Evolutionary conservation across 2,113 vertebrate genomes (phyloP).

Genomic region (Arvicanthis niloticus): DNA sequence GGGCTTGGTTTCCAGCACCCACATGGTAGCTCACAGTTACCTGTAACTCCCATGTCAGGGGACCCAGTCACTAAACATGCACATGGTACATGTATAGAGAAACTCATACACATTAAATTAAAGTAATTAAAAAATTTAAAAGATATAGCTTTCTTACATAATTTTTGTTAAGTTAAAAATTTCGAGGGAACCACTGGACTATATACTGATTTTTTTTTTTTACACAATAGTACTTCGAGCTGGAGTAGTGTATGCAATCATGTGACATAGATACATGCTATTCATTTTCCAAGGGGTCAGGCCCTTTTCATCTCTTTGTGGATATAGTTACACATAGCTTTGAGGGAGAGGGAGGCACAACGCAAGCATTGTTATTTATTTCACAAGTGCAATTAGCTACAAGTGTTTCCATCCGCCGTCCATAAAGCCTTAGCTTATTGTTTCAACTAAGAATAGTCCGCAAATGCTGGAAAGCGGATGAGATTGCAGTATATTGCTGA

Average conservation of each 20-base stretch:
- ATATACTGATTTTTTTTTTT: neutral
- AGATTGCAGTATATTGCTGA: neutral
- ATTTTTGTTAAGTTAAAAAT: conserved; percentile 1
- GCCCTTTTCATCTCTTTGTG: conserved; percentile 36
- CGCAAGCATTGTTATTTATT: conserved; percentile 6
- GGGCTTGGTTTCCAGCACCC: neutral
- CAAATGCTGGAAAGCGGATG: conserved; percentile 7
- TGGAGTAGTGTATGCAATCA: neutral
- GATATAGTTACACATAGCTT: neutral
- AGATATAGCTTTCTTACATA: conserved; percentile 9
- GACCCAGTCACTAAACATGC: neutral
- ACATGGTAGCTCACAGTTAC: neutral
- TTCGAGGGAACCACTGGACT: neutral
- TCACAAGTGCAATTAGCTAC: conserved; percentile 48
- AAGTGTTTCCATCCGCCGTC: neutral
- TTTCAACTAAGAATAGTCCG: neutral
- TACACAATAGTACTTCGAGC: neutral
- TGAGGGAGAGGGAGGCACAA: neutral
- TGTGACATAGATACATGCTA: neutral
- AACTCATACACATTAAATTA: neutral
- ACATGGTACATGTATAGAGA: neutral
- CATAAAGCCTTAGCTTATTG: conserved; percentile 19
- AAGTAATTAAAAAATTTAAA: neutral
- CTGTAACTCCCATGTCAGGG: neutral
- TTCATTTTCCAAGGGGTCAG: conserved; percentile 3